Conservation (phyloP, 2,797 vertebrate species). For the Notamacropus eugenii region DNA sequence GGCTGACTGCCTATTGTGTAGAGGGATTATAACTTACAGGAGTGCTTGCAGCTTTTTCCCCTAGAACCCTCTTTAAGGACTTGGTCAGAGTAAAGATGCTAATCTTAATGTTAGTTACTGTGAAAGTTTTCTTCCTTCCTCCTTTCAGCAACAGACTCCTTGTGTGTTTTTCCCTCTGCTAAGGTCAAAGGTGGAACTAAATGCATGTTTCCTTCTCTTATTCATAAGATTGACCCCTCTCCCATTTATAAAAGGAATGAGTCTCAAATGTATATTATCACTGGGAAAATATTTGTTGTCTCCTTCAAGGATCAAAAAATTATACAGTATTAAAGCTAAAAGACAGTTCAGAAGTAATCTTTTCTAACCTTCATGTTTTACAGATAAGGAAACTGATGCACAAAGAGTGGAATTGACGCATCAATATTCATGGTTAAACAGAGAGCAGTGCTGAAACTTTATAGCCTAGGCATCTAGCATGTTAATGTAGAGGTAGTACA, state of each 20-base stretch:
- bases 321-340: too few relatives aligned
- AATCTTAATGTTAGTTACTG: neutral
- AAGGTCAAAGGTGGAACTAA: neutral
- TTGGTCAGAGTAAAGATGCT: neutral
- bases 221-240: neutral
- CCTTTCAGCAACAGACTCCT: neutral
- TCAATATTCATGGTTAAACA: neutral
- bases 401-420: neutral
- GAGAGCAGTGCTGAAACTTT: neutral
- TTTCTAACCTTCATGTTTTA: neutral
- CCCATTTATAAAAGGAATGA: neutral
- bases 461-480: neutral
- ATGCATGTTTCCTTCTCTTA: neutral
- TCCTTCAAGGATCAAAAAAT: neutral
- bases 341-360: too few relatives aligned
- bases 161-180: neutral
- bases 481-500: neutral
- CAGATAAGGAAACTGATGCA: neutral
- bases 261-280: neutral
- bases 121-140: neutral
- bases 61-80: neutral
- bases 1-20: neutral
- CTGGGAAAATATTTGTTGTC: neutral
- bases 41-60: neutral
- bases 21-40: neutral